Percentiles rank a stretch among this genome's conserved stretches.
Conservation (phyloP, 1,140 invertebrate species). For the Tetranychus cinnabarinus region DNA sequence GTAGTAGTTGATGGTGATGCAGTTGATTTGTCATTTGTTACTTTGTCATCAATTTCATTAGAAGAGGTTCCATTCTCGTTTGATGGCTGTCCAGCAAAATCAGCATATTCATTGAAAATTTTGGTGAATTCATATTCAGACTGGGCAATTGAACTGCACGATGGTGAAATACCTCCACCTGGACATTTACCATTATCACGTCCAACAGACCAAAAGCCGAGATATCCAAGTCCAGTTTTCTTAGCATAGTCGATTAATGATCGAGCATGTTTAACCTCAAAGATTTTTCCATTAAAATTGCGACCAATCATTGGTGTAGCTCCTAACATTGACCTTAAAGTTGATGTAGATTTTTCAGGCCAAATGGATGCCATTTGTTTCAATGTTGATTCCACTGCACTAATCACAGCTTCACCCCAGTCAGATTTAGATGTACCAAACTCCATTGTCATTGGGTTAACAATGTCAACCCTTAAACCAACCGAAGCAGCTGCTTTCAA, state of each 20-base stretch:
- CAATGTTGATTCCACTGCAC: conserved; percentile 9
- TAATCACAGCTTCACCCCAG: conserved; percentile 15
- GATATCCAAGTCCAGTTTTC: conserved; percentile 11
- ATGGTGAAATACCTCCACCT: conserved; percentile 1
- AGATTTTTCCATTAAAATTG: conserved; percentile 16
- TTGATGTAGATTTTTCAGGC: conserved; percentile 11
- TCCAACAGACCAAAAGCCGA: conserved; percentile 15
- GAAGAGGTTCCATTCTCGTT: neutral
- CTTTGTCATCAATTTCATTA: neutral
- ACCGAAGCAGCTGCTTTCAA: conserved; percentile 10
- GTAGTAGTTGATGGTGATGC: neutral
- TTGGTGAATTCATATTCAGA: conserved; percentile 3
- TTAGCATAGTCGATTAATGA: conserved; percentile 15
- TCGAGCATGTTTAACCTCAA: conserved; percentile 10
- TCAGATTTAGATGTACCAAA: conserved; percentile 4
- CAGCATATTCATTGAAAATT: conserved; percentile 4
- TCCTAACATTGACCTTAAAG: conserved; percentile 14
- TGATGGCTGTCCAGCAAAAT: neutral
- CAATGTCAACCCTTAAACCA: conserved; percentile 15
- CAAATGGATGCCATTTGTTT: conserved; percentile 14
- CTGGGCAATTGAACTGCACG: conserved; percentile 5
- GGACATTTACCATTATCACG: conserved; percentile 14
- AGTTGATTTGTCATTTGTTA: neutral
- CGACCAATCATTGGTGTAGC: conserved; percentile 16
- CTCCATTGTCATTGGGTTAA: conserved; percentile 17